Conservation (phyloP, 2,888 invertebrate species). For the Troides aeacus region DNA sequence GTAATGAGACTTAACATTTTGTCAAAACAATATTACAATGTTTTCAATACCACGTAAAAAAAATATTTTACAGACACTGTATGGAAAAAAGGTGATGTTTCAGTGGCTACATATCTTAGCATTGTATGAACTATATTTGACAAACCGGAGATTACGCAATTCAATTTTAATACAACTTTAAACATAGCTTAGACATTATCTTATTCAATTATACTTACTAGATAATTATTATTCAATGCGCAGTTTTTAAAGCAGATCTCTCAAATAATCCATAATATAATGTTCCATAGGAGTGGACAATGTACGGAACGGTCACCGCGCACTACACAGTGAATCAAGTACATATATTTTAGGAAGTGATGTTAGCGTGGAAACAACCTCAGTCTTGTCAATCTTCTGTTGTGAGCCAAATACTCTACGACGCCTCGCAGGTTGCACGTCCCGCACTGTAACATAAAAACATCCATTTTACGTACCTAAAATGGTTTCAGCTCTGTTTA, state of each 20-base stretch:
- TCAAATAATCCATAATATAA: background rate
- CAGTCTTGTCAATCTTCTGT: constrained; percentile 73
- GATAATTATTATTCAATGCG: constrained; percentile 22
- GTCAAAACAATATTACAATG: no score
- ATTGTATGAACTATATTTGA: background rate
- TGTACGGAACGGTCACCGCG: constrained; percentile 53
- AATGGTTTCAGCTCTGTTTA: no score
- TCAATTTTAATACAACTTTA: constrained; percentile 24
- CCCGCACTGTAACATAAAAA: constrained; percentile 45
- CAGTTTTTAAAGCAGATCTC: constrained; percentile 16
- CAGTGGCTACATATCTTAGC: no score
- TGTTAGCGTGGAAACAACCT: constrained; percentile 71
- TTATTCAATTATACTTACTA: constrained; percentile 28
- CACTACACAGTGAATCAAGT: constrained; percentile 57
- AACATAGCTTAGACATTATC: constrained; percentile 27
- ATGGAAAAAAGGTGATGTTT: no score
- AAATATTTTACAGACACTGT: no score
- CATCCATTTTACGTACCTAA: background rate
- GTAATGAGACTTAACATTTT: no score
- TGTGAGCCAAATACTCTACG: constrained; percentile 65
- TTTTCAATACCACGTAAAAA: no score
- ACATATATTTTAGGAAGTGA: constrained; percentile 60
- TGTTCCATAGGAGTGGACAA: constrained; percentile 39
- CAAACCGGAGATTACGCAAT: constrained; percentile 18
- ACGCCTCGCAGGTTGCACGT: constrained; percentile 50